Evolutionary conservation across 2,888 invertebrate genomes (phyloP).

Genomic region (Chymomyza procnemis): DNA sequence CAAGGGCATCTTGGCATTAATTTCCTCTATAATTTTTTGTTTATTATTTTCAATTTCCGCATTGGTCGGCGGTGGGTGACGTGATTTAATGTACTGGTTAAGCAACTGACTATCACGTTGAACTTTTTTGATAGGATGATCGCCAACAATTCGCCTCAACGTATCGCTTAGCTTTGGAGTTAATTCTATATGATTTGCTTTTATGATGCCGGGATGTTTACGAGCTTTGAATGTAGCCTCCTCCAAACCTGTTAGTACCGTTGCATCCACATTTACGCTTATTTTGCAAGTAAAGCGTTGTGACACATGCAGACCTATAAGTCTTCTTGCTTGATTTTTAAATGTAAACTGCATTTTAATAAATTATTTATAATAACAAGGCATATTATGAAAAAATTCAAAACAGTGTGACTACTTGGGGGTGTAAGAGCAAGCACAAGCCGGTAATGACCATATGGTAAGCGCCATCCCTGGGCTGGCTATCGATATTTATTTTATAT

Average conservation of each 20-base stretch:
- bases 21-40: constrained; percentile 62
- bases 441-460: constrained; percentile 7
- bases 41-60: constrained; percentile 61
- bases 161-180: constrained; percentile 83
- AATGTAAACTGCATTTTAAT: constrained; percentile 27
- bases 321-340: not conserved
- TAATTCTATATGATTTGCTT: constrained; percentile 80
- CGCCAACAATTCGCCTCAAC: constrained; percentile 81
- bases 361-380: not conserved
- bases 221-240: constrained; percentile 80
- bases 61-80: constrained; percentile 84
- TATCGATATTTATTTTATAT: constrained; percentile 19
- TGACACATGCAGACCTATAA: constrained; percentile 17
- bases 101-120: constrained; percentile 81
- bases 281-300: constrained; percentile 70
- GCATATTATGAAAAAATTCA: not conserved
- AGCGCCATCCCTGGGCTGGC: constrained; percentile 12
- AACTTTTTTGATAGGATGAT: constrained; percentile 81
- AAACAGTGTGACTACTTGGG: constrained; percentile 8
- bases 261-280: constrained; percentile 63
- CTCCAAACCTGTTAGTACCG: constrained; percentile 62
- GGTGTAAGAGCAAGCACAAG: not conserved
- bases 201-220: constrained; percentile 86
- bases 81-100: constrained; percentile 81
- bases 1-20: constrained; percentile 64